Conservation (phyloP, 2,888 invertebrate genomes). For the Drosophila meridiana region DNA sequence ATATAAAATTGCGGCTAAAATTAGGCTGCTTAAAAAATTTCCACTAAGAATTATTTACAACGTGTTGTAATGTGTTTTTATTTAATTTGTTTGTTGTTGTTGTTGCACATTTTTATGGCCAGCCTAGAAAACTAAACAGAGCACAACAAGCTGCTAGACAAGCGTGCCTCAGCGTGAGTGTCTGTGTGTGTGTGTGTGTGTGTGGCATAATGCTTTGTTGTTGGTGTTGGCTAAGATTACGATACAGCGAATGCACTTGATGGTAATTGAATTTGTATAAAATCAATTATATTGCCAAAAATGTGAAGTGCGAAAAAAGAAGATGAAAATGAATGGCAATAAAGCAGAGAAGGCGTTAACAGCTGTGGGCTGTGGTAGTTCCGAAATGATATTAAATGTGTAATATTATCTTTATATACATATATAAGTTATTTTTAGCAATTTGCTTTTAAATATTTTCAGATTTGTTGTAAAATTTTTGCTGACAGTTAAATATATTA, state of each 20-base stretch:
- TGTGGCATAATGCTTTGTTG: constrained; percentile 58
- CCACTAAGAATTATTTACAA: constrained; percentile 72
- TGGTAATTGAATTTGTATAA: constrained; percentile 38
- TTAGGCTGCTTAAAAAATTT: constrained; percentile 52
- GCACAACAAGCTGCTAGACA: constrained; percentile 71
- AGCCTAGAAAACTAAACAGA: constrained; percentile 78
- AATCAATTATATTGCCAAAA: constrained; percentile 14
- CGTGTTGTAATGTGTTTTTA: constrained; percentile 65
- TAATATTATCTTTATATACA: not conserved
- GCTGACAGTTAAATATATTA: not conserved
- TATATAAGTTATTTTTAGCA: not conserved
- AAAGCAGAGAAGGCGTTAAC: not conserved
- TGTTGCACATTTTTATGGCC: constrained; percentile 32
- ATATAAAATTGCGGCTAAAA: constrained; percentile 13
- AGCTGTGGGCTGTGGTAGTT: not conserved
- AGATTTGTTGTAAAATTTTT: not conserved
- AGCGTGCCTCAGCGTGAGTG: constrained; percentile 5
- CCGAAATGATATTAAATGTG: not conserved
- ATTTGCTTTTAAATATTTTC: not conserved
- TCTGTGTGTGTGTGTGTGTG: constrained; percentile 14
- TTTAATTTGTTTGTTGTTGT: constrained; percentile 10
- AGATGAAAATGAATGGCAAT: not conserved
- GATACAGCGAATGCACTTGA: constrained; percentile 65
- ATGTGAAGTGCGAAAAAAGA: not conserved
- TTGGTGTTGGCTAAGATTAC: constrained; percentile 49